A percentile compares a stretch with the other conserved stretches of the same genome.
Conservation (phyloP, 1,140 invertebrate genomes). For the Charaxes varanes region DNA sequence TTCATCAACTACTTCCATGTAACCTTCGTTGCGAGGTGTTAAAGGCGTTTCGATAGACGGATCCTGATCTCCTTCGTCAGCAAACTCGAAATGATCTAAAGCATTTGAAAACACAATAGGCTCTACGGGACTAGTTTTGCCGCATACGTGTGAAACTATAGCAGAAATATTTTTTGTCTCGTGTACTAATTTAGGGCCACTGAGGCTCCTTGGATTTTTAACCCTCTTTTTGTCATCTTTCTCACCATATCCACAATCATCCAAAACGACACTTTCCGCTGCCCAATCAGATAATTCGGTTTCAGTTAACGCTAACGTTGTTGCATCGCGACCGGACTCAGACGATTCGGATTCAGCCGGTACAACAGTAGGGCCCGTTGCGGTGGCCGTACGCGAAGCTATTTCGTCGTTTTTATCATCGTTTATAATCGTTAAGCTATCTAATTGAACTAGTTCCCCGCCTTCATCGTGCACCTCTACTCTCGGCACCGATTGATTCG, state of each 20-base stretch:
- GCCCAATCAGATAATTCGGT: slow-evolving; percentile 91
- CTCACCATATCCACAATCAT: slow-evolving; percentile 76
- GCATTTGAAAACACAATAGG: slow-evolving; percentile 52
- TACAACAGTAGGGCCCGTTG: slow-evolving; percentile 43
- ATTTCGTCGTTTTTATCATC: slow-evolving; percentile 43
- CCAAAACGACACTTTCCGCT: slow-evolving; percentile 83
- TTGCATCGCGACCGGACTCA: slow-evolving; percentile 77
- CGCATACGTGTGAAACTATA: slow-evolving; percentile 49
- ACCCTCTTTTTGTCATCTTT: slow-evolving; percentile 36
- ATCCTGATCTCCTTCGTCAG: slow-evolving; percentile 60
- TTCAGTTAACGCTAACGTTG: slow-evolving; percentile 83
- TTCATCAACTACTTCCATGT: slow-evolving; percentile 63
- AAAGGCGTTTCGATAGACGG: slow-evolving; percentile 39
- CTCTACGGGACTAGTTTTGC: slow-evolving; percentile 36
- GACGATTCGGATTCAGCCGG: slow-evolving; percentile 60
- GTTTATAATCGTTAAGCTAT: slow-evolving; percentile 72
- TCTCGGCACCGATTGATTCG: slow-evolving; percentile 72
- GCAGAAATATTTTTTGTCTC: slow-evolving; percentile 56
- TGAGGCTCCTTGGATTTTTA: slow-evolving; percentile 50
- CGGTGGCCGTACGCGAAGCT: slow-evolving; percentile 30
- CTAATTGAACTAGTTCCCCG: slow-evolving; percentile 78
- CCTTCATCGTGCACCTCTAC: slow-evolving; percentile 80
- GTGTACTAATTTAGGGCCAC: slow-evolving; percentile 51
- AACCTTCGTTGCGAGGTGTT: slow-evolving; percentile 52
- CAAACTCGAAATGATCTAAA: slow-evolving; percentile 59